Evolutionary conservation across 1,140 invertebrate species (phyloP), one percentile per base, ranked within the genome.

Genomic region (Drosophila sproati): DNA sequence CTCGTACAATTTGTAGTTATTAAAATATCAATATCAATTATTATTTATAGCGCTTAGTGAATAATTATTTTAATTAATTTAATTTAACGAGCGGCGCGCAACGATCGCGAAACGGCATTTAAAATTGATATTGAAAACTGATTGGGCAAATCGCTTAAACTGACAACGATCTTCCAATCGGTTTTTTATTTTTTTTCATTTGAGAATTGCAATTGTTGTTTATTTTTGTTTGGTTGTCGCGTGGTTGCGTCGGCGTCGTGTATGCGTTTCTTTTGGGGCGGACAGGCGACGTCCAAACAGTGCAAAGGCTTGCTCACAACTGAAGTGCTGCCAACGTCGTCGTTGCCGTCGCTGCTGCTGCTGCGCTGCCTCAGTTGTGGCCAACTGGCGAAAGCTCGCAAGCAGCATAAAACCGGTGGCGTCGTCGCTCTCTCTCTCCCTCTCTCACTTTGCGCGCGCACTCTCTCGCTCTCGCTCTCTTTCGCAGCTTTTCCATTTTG

Each of bases 401-500:
- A 37, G 43, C 55, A 59, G 43, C 71, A 55, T 71, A 55, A 64
- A 71, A 75, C 62, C 67, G 77, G 56, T 74, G 55, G 54, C 61
- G 31, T 66, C 48, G 39, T 45, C 37, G 6, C 28, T 37, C 66
- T 34, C 45, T 48, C 52, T 62, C 12, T 12, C 35, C 31, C 12
- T 55, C 39, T 43, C 2, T 43, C 10, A n/a, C 5, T 43, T n/a
- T 43, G 37, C 75, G 59, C 73, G 63, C 64, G 74, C 75, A 62
- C 59, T 68, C 20, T 78, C 55, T 51, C 20, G 20, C 20, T 20
- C 20, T 20, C 1, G 67, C 59, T 68, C 20, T 78, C 55, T 51
- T 77, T 70, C 63, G 50, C 59, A 66, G 67, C 55, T 59, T 89
- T 89, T 89, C 51, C 74, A 89, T 70, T 88, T 88, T 89, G 85